Evolutionary conservation across 2,113 vertebrate genomes (phyloP).

Genomic region (Stomatorhinus ivindoensis): DNA sequence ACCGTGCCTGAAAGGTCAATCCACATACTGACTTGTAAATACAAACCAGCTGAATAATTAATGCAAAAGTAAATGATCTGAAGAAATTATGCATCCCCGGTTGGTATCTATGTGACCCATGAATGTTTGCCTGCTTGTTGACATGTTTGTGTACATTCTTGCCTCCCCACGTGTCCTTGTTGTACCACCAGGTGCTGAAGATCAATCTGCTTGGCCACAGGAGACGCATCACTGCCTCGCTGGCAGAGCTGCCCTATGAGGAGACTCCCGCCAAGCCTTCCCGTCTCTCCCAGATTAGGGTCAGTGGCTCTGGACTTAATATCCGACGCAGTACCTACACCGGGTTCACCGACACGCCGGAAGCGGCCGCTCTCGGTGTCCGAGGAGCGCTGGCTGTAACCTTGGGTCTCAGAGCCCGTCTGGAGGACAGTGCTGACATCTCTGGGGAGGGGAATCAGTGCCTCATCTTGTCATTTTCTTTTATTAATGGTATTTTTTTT

Average conservation of each 20-base stretch:
- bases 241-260: slow-evolving; percentile 86
- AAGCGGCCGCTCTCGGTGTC: neutral
- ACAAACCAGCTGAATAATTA: neutral
- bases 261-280: slow-evolving; percentile 92
- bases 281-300: slow-evolving; percentile 86
- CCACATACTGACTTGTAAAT: neutral
- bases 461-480: neutral
- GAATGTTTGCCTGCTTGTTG: neutral
- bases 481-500: neutral
- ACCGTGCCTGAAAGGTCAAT: neutral
- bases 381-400: neutral
- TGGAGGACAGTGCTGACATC: neutral
- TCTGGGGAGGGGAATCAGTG: neutral
- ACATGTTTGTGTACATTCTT: neutral
- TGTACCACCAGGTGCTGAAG: slow-evolving; percentile 76
- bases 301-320: slow-evolving; percentile 48
- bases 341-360: neutral
- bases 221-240: slow-evolving; percentile 87
- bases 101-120: neutral
- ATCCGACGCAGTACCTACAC: neutral
- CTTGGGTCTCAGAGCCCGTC: neutral
- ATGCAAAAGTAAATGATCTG: neutral
- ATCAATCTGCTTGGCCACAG: slow-evolving; percentile 87
- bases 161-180: neutral
- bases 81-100: neutral